Evolutionary conservation across 2,888 invertebrate species (phyloP).

Genomic region (Orthosia gracilis): DNA sequence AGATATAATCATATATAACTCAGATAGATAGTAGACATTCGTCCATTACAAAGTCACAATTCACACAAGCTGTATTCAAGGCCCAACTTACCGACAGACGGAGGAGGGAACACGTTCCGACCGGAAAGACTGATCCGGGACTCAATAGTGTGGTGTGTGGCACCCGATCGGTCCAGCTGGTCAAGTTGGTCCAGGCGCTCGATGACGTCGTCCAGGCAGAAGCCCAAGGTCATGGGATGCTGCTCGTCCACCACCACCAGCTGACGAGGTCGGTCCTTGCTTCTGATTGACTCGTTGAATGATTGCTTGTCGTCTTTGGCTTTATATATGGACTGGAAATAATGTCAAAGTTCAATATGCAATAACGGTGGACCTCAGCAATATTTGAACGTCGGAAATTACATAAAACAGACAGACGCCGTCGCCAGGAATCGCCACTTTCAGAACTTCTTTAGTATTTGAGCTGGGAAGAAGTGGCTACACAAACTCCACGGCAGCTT

Average conservation of each 20-base stretch:
- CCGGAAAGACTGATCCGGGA: conserved; percentile 75
- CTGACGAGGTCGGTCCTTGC: conserved; percentile 76
- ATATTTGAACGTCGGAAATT: not conserved
- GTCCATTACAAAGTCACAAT: conserved; percentile 4
- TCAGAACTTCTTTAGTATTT: too few species aligned
- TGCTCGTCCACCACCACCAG: conserved; percentile 76
- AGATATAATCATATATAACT: not conserved
- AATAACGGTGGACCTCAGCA: not conserved
- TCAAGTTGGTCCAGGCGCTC: conserved; percentile 75
- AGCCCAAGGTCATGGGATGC: conserved; percentile 70
- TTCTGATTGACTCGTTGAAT: conserved; percentile 82
- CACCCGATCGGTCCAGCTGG: conserved; percentile 82
- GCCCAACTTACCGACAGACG: conserved; percentile 80
- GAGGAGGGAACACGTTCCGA: conserved; percentile 77
- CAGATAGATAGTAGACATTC: conserved; percentile 35
- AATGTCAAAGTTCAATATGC: too few species aligned
- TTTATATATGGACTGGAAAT: conserved; percentile 64
- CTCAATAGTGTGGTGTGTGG: conserved; percentile 81
- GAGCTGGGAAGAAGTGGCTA: too few species aligned
- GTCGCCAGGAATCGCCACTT: too few species aligned
- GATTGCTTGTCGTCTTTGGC: conserved; percentile 84
- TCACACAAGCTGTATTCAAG: not conserved
- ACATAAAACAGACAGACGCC: too few species aligned
- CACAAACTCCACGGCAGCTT: too few species aligned
- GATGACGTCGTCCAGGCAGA: conserved; percentile 75